Evolutionary conservation across 2,888 invertebrate genomes (phyloP).

Genomic region (Lasioglossum pauxillum): DNA sequence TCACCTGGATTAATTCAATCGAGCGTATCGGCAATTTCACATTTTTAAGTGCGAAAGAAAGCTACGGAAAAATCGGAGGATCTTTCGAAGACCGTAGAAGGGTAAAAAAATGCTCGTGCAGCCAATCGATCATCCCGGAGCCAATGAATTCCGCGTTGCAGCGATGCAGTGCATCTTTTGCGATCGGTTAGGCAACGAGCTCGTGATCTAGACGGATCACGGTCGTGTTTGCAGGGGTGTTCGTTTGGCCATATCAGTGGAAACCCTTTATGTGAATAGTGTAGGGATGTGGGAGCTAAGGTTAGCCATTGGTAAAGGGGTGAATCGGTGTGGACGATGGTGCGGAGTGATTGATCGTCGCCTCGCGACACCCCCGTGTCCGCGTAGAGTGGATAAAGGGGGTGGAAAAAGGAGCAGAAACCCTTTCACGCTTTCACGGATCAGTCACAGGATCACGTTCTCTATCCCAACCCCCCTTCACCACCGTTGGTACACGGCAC

Average conservation of each 20-base stretch:
- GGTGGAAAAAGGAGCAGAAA: conserved; percentile 76
- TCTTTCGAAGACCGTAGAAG: background rate
- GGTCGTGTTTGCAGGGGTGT: conserved; percentile 59
- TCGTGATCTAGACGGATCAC: conserved; percentile 54
- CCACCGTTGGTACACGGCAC: conserved; percentile 63
- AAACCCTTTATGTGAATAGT: conserved; percentile 74
- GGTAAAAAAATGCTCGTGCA: background rate
- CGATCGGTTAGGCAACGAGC: conserved; percentile 43
- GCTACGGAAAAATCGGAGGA: background rate
- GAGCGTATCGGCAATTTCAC: background rate
- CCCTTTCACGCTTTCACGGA: conserved; percentile 81
- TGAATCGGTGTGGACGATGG: conserved; percentile 68
- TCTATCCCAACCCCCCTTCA: conserved; percentile 61
- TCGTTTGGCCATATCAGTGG: conserved; percentile 70
- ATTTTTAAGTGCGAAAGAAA: background rate
- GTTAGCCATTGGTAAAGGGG: conserved; percentile 57
- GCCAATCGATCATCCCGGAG: background rate
- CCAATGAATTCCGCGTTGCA: background rate
- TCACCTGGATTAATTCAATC: no score
- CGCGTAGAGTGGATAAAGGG: conserved; percentile 78
- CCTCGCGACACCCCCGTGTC: conserved; percentile 79
- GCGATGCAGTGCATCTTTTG: conserved; percentile 1
- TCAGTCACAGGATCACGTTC: conserved; percentile 81
- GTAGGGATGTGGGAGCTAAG: conserved; percentile 13
- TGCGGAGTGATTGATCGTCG: conserved; percentile 81